phyloP scores from a whole-genome alignment of 2,113 vertebrate species.

The Pomatostomus ruficeps region DNA sequence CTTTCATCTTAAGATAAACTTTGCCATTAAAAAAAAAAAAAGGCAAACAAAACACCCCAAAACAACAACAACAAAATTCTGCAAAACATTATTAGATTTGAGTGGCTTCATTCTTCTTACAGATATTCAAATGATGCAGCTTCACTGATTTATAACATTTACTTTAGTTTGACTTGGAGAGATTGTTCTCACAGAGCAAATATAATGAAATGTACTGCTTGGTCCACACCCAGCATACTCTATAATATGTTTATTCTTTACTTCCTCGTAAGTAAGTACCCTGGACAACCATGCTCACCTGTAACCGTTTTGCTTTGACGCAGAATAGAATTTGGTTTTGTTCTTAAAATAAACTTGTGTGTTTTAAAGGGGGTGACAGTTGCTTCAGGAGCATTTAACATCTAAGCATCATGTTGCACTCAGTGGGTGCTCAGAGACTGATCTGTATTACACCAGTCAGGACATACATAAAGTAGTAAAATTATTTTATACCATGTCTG shows the following conservation, averaged over 20 bases:
- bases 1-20: neutral
- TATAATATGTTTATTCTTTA: constrained; percentile 7
- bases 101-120: neutral
- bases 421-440: neutral
- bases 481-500: neutral
- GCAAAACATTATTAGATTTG: neutral
- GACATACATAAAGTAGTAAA: neutral
- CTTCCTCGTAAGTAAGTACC: neutral
- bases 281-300: neutral
- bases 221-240: neutral
- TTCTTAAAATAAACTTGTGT: neutral
- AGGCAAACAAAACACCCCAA: neutral
- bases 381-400: neutral
- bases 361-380: neutral
- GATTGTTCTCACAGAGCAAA: neutral
- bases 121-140: neutral
- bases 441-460: neutral
- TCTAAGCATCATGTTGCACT: neutral
- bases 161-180: neutral
- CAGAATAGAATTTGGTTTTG: neutral
- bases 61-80: neutral
- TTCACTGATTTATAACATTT: neutral
- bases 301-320: neutral
- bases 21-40: neutral
- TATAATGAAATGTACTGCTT: constrained; percentile 22